Percentiles rank a stretch among this genome's conserved stretches.
Conservation (phyloP, 2,888 invertebrate species). For the Zelleria hepariella region DNA sequence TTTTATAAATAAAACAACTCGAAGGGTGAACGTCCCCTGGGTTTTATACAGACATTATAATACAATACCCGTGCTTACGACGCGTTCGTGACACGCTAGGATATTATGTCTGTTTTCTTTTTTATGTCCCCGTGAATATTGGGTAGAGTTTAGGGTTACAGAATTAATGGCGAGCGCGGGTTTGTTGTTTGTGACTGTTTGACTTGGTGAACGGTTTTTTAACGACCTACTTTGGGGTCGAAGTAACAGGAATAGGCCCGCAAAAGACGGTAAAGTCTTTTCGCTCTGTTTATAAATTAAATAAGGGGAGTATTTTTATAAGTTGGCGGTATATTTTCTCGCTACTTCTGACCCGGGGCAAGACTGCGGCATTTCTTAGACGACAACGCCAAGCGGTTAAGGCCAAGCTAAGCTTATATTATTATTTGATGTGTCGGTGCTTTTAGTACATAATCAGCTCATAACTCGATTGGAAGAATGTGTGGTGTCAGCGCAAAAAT, state of each 20-base stretch:
- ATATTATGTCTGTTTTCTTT: constrained; percentile 1
- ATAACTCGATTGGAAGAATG: no score
- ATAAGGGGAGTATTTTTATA: neutral
- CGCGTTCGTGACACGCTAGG: constrained; percentile 3
- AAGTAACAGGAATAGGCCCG: neutral
- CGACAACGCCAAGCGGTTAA: no score
- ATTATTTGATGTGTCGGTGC: no score
- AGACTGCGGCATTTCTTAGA: no score
- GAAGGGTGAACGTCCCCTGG: constrained; percentile 2
- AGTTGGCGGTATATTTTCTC: neutral
- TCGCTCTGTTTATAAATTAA: neutral
- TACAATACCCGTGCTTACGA: constrained; percentile 2
- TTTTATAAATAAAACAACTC: constrained; percentile 32
- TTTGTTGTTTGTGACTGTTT: neutral
- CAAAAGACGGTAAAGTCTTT: neutral
- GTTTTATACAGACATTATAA: constrained; percentile 7
- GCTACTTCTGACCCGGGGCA: neutral
- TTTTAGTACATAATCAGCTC: no score
- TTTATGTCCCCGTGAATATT: constrained; percentile 3
- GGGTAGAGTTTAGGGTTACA: neutral
- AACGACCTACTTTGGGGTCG: neutral
- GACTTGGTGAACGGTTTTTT: neutral
- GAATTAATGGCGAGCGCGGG: neutral
- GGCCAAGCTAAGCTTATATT: no score
- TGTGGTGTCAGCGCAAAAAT: no score